A percentile compares a stretch with the other conserved stretches of the same genome.
phyloP scores from a whole-genome alignment of 2,888 invertebrate species.

The Xylota segnis region DNA sequence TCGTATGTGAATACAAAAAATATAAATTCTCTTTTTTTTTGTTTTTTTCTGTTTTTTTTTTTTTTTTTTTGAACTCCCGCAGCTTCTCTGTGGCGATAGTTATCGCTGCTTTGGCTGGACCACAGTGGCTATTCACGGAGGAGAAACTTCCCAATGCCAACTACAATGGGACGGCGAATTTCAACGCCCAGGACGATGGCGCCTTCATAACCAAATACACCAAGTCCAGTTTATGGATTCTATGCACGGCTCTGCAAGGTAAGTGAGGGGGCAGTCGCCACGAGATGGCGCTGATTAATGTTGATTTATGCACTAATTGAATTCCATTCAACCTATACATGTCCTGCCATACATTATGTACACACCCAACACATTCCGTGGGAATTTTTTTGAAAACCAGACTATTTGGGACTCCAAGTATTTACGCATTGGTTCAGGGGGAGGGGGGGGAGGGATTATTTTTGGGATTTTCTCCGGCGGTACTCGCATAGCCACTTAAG shows the following conservation, averaged over 20 bases:
- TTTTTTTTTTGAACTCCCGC: constrained; percentile 28
- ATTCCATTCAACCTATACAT: constrained; percentile 60
- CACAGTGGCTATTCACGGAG: constrained; percentile 94
- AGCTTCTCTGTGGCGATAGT: constrained; percentile 84
- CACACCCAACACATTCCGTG: constrained; percentile 4
- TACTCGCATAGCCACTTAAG: constrained; percentile 22
- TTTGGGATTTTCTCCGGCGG: neutral
- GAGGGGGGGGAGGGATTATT: neutral
- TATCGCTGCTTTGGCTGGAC: constrained; percentile 84
- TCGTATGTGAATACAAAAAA: constrained; percentile 36
- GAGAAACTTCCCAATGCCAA: constrained; percentile 92
- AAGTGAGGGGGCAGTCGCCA: constrained; percentile 66
- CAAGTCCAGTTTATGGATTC: constrained; percentile 84
- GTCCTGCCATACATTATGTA: constrained; percentile 31
- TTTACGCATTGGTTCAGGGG: constrained; percentile 13
- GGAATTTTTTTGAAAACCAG: constrained; percentile 6
- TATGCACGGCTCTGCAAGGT: constrained; percentile 84
- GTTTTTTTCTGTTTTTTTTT: constrained; percentile 25
- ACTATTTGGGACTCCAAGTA: neutral
- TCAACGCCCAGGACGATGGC: constrained; percentile 83
- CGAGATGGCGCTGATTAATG: constrained; percentile 71
- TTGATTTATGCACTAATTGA: constrained; percentile 75
- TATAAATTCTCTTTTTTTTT: constrained; percentile 28
- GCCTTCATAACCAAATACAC: constrained; percentile 84
- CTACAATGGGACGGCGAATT: constrained; percentile 89